Evolutionary conservation across 1,140 invertebrate genomes (phyloP), one percentile per base, ranked within the genome.

Genomic region (Bombus difficillimus): DNA sequence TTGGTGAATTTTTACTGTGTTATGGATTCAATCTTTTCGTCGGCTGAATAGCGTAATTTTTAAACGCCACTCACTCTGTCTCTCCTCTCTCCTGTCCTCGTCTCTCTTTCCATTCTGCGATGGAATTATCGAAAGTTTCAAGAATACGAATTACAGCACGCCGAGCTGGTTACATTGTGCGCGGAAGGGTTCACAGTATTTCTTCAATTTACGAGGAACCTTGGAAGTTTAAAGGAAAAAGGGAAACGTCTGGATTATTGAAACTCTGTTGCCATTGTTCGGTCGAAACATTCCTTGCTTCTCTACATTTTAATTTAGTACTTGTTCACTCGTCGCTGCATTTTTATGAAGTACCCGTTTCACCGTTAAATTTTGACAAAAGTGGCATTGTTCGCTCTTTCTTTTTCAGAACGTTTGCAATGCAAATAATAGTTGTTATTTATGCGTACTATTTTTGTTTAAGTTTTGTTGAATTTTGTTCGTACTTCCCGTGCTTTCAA

Each of bases 11-110:
- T 80, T 53, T n/a, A 37, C 43, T 39, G 8, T 22, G 43, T 80
- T 37, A 69, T 6, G 78, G 25, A 80, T 69, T 80, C 68, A 22
- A 69, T 80, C 64, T 80, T 37, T 28, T 43, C 34, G 43, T 41
- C 13, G 25, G 39, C 39, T 22, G 64, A 53, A 80, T 39, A n/a
- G 34, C 22, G 64, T 37, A 69, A 80, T 53, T 69, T 80, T 47
- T 68, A 69, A 80, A 66, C 43, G 34, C 39, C 37, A 8, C 15
- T 78, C 37, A 8, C 15, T 78, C 10, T 25, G 8, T 68, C 37
- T 12, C 1, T 10, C 34, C 5, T 13, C 25, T 5, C 22, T 0
- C 6, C 22, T 18, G 2, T 6, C 37, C 4, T 28, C 28, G 5
- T 8, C 68, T 1, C 2, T 13, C 25, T n/a, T 6, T 13, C 13